These are phyloP conservation scores for Microdon myrmicae DNA, from an alignment of 2,888 invertebrate species.

Conservation along the genomic window DNA sequence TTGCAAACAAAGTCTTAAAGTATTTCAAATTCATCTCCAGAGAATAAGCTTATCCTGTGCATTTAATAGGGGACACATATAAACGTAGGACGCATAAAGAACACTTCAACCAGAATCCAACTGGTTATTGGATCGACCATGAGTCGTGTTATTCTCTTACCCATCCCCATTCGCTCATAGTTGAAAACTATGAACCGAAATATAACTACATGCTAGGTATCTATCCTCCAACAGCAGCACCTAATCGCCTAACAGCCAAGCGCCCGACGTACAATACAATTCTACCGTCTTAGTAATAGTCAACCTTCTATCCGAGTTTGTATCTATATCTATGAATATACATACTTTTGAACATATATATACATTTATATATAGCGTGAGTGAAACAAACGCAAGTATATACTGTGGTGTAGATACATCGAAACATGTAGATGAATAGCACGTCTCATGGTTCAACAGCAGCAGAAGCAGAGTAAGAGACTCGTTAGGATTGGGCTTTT, in stretches of 20 bases:
- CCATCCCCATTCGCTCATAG: conserved; percentile 24
- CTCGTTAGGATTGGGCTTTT: conserved; percentile 31
- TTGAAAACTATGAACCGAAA: background rate
- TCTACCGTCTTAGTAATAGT: conserved; percentile 34
- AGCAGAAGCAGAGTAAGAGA: conserved; percentile 40
- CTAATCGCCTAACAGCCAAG: too few relatives aligned
- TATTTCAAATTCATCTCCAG: conserved; percentile 7
- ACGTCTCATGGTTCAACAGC: conserved; percentile 35
- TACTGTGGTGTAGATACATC: too few relatives aligned
- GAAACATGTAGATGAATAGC: conserved; percentile 20
- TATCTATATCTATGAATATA: conserved; percentile 13
- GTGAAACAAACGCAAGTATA: conserved; percentile 4
- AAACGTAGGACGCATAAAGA: conserved; percentile 34
- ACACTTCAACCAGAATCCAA: conserved; percentile 29
- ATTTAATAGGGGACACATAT: conserved; percentile 39
- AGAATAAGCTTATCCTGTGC: conserved; percentile 32
- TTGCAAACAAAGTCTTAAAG: conserved; percentile 26
- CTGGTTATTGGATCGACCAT: conserved; percentile 9
- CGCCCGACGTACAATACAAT: conserved; percentile 38
- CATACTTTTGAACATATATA: conserved; percentile 12
- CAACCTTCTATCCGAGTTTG: conserved; percentile 24
- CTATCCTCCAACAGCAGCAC: too few relatives aligned
- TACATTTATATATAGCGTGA: conserved; percentile 9
- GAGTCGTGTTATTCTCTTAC: conserved; percentile 35
- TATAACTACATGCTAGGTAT: conserved; percentile 4